Evolutionary conservation across 2,113 vertebrate genomes (phyloP).

Genomic region (Tenebrosternarchus preto): DNA sequence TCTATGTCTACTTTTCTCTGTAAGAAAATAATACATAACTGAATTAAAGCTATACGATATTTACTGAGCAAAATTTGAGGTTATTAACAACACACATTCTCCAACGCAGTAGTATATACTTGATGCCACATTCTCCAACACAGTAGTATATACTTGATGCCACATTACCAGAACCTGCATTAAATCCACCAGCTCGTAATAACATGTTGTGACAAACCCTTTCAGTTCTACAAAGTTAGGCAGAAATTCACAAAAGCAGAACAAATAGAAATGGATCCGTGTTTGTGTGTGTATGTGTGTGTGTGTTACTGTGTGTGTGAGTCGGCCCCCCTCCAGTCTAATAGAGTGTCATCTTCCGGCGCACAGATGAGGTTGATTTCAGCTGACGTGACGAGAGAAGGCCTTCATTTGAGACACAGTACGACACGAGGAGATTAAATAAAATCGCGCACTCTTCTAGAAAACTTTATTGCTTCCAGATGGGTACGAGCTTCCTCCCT

Average conservation of each 20-base stretch:
- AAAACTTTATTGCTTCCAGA: constrained; percentile 90
- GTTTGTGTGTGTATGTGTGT: no score
- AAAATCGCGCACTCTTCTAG: constrained; percentile 87
- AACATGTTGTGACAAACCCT: not conserved
- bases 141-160: not conserved
- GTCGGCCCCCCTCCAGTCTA: constrained; percentile 30
- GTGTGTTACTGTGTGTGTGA: not conserved
- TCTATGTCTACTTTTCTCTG: not conserved
- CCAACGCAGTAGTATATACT: not conserved
- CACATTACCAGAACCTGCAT: not conserved
- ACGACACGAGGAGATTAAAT: constrained; percentile 86
- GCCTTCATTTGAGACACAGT: constrained; percentile 86
- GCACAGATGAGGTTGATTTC: constrained; percentile 80
- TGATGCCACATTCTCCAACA: not conserved
- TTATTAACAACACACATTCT: no score
- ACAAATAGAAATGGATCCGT: no score
- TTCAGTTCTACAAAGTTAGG: not conserved
- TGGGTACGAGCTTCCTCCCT: constrained; percentile 86
- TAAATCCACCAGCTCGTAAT: no score
- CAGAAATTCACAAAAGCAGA: no score
- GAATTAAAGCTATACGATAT: no score
- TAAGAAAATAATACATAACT: no score
- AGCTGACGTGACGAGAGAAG: constrained; percentile 83
- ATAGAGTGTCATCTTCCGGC: constrained; percentile 59
- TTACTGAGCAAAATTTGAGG: no score